These are phyloP conservation scores for Sarcophaga subvicina DNA, from an alignment of 2,888 invertebrate species.

Conservation along the genomic window DNA sequence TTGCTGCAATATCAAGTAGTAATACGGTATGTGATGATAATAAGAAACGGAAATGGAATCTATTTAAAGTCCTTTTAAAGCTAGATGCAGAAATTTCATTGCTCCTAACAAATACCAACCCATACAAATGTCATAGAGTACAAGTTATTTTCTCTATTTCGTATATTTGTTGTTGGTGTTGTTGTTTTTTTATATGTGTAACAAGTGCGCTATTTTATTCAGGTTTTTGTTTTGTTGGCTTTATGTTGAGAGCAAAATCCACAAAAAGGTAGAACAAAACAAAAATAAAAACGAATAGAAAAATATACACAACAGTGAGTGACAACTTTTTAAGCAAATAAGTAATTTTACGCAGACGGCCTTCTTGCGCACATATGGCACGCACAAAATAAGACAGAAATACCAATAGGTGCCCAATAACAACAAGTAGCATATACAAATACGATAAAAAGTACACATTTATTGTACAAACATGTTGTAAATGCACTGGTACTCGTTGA, in stretches of 20 bases:
- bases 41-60: constrained; percentile 51
- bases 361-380: neutral
- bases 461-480: too few species aligned
- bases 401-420: neutral
- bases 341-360: constrained; percentile 16
- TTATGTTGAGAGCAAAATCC: neutral
- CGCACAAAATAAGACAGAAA: neutral
- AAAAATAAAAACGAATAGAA: neutral
- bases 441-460: neutral
- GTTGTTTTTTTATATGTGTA: constrained; percentile 9
- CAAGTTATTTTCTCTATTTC: constrained; percentile 5
- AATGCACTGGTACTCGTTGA: neutral
- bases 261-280: constrained; percentile 7
- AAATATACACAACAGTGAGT: too few species aligned
- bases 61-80: constrained; percentile 38
- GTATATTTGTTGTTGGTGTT: neutral
- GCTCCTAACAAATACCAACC: neutral
- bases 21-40: neutral
- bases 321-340: too few species aligned
- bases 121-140: neutral
- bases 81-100: constrained; percentile 9
- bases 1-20: neutral
- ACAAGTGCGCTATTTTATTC: constrained; percentile 23
- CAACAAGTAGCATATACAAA: neutral
- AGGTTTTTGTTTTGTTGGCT: constrained; percentile 5